These are phyloP conservation scores for Mimas tiliae DNA, from an alignment of 2,888 invertebrate species.

Conservation along the genomic window DNA sequence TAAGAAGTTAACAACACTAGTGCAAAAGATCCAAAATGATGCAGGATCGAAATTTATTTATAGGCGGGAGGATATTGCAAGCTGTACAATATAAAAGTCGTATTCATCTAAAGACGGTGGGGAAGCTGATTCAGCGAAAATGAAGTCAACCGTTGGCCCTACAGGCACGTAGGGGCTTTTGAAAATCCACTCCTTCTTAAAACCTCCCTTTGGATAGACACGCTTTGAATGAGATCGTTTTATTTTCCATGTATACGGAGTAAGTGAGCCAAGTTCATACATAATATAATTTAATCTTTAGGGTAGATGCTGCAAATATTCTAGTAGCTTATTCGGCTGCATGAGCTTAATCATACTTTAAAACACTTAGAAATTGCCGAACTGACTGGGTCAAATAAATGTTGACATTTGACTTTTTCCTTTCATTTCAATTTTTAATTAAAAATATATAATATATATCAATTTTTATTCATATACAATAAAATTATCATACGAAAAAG, in stretches of 20 bases:
- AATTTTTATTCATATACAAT: no score
- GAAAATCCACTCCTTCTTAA: conserved; percentile 35
- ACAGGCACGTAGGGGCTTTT: conserved; percentile 38
- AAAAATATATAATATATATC: no score
- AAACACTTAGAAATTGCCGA: no score
- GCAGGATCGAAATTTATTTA: neutral
- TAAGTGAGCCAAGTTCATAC: neutral
- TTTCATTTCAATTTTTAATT: no score
- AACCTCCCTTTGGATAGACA: conserved; percentile 30
- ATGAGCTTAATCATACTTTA: no score
- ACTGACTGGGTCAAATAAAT: no score
- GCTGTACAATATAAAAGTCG: no score
- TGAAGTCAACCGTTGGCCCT: conserved; percentile 36
- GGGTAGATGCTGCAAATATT: no score
- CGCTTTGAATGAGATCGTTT: conserved; percentile 22
- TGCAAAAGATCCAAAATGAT: neutral
- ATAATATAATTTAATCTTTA: neutral
- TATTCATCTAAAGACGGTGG: no score
- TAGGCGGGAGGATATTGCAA: neutral
- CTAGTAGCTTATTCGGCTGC: no score
- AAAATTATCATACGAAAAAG: neutral
- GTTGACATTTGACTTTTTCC: no score
- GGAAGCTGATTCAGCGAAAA: conserved; percentile 26
- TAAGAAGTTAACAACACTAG: neutral
- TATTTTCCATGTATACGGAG: neutral